These are phyloP conservation scores for Amazona vittata DNA, from an alignment of 2,113 vertebrate species.

Conservation along the genomic window DNA sequence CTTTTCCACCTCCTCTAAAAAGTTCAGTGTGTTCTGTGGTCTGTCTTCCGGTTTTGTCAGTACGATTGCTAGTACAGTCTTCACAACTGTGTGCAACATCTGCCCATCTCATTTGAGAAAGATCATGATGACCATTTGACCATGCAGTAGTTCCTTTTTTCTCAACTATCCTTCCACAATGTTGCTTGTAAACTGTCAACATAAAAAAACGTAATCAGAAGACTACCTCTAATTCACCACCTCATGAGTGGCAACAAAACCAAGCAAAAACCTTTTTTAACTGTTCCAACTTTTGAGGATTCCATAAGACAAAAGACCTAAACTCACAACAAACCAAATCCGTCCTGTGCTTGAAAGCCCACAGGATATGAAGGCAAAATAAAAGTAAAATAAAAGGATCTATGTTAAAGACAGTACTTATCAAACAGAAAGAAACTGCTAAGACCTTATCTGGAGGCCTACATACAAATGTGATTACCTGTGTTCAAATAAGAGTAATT, in stretches of 20 bases:
- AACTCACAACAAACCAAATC: not conserved
- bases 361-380: not conserved
- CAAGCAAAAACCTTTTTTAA: not conserved
- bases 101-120: not conserved
- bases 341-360: not conserved
- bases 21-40: not conserved
- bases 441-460: not conserved
- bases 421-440: not conserved
- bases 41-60: not conserved
- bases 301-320: not conserved
- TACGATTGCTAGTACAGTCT: accelerated
- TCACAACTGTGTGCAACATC: not conserved
- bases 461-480: not conserved
- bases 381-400: not conserved
- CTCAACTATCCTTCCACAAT: not conserved
- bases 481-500: not conserved
- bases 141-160: not conserved
- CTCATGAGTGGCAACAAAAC: not conserved
- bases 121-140: not conserved
- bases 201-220: not conserved
- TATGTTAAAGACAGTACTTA: not conserved
- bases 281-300: not conserved
- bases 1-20: not conserved
- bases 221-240: not conserved
- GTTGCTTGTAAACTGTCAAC: not conserved